Evolutionary conservation across 1,140 invertebrate genomes (phyloP).

Genomic region (Palaemon carinicauda): DNA sequence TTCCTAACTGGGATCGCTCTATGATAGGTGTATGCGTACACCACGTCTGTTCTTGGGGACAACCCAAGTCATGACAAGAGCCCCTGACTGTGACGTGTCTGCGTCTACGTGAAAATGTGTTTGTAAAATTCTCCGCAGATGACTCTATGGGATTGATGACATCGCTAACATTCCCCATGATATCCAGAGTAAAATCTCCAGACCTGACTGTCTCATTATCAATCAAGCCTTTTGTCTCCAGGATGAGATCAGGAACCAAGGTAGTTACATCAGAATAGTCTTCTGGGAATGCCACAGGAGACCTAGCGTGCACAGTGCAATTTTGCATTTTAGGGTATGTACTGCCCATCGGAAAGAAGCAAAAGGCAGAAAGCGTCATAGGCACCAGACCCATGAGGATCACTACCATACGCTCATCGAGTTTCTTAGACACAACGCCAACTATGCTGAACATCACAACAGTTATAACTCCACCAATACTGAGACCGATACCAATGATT

Average conservation of each 20-base stretch:
- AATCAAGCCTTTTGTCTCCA: no score
- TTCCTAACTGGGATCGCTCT: conserved; percentile 42
- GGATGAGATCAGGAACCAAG: neutral
- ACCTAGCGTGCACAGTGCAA: conserved; percentile 14
- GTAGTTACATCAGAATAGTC: neutral
- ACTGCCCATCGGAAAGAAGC: conserved; percentile 49
- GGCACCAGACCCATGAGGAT: conserved; percentile 43
- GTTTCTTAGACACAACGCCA: conserved; percentile 15
- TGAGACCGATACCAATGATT: conserved; percentile 55
- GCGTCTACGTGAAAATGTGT: neutral
- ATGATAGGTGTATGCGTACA: conserved; percentile 57
- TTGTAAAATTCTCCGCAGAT: neutral
- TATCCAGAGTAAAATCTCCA: no score
- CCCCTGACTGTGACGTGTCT: conserved; percentile 2
- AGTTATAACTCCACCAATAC: conserved; percentile 37
- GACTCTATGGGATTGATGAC: no score
- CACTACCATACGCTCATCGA: conserved; percentile 53
- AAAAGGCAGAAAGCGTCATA: conserved; percentile 28
- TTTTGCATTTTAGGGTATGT: conserved; percentile 55
- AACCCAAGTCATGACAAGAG: conserved; percentile 43
- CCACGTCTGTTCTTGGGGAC: conserved; percentile 56
- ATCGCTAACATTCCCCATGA: no score
- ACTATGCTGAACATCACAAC: conserved; percentile 43
- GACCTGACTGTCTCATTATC: no score
- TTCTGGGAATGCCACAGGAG: neutral